Conservation (phyloP, 2,113 vertebrate species). For the Grantiella picta region DNA sequence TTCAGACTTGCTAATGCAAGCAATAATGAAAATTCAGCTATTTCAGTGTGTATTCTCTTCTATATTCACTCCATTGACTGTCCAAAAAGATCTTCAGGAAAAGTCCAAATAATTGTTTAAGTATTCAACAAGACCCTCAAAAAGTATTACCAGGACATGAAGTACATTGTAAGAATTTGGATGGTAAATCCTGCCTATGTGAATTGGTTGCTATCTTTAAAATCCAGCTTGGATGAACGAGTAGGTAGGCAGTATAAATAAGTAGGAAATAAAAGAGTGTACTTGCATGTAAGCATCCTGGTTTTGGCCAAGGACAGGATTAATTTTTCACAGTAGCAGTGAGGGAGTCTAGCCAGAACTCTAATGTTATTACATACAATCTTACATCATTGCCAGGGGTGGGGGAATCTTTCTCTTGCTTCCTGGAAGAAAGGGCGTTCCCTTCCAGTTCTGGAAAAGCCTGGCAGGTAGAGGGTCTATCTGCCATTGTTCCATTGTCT, state of each 20-base stretch:
- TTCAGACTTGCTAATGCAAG: not conserved
- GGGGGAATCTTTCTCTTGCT: not conserved
- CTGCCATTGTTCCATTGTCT: not conserved
- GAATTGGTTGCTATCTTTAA: not conserved
- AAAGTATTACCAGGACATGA: not conserved
- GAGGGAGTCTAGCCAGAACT: not conserved
- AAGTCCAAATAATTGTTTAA: not conserved
- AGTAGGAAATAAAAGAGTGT: not conserved
- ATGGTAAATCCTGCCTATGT: not conserved
- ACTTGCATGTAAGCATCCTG: not conserved
- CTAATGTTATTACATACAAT: not conserved
- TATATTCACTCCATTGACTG: not conserved
- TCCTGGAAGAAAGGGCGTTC: fast-evolving
- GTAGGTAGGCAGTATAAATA: not conserved
- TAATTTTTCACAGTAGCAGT: not conserved
- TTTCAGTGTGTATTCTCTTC: not conserved
- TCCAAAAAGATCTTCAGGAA: not conserved
- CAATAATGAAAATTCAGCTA: not conserved
- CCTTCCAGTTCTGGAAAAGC: not conserved
- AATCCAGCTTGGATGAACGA: not conserved
- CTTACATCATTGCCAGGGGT: not conserved
- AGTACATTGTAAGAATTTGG: not conserved
- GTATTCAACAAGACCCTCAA: not conserved
- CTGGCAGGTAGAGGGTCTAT: not conserved
- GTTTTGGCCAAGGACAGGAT: not conserved